Evolutionary conservation across 1,140 invertebrate species (phyloP).

Genomic region (Maniola jurtina): DNA sequence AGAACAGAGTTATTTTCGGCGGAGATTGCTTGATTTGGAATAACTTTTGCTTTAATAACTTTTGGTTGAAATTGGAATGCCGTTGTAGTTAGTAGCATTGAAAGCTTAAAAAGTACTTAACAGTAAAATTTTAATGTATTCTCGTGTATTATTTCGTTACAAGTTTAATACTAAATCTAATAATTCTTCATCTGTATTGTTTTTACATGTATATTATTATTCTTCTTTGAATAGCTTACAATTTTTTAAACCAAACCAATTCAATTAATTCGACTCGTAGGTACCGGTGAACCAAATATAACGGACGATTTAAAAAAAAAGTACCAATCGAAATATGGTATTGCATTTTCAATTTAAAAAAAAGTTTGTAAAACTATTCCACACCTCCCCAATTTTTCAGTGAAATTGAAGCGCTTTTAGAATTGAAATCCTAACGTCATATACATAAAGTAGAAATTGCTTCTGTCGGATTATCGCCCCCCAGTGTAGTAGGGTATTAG

Average conservation of each 20-base stretch:
- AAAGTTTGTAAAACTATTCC: neutral
- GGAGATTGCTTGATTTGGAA: constrained; percentile 9
- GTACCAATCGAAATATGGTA: neutral
- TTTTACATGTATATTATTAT: too few species aligned
- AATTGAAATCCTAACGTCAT: neutral
- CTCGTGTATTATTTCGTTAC: neutral
- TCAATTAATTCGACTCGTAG: neutral
- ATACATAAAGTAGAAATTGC: neutral
- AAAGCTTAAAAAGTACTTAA: neutral
- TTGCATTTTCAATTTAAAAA: neutral
- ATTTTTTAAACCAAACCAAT: neutral
- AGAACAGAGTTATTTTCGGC: neutral
- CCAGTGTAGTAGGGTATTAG: constrained; percentile 14
- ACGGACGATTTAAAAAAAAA: neutral
- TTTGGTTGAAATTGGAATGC: neutral
- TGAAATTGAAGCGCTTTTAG: neutral
- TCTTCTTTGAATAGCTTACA: too few species aligned
- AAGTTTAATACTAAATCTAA: too few species aligned
- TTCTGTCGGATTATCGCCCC: neutral
- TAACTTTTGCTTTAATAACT: constrained; percentile 14
- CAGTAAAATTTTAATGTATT: neutral
- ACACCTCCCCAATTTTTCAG: neutral
- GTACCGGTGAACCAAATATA: neutral
- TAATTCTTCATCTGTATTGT: too few species aligned
- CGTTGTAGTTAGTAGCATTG: neutral